These are phyloP conservation scores for Phainopepla nitens DNA, from an alignment of 2,113 vertebrate species.

Conservation along the genomic window DNA sequence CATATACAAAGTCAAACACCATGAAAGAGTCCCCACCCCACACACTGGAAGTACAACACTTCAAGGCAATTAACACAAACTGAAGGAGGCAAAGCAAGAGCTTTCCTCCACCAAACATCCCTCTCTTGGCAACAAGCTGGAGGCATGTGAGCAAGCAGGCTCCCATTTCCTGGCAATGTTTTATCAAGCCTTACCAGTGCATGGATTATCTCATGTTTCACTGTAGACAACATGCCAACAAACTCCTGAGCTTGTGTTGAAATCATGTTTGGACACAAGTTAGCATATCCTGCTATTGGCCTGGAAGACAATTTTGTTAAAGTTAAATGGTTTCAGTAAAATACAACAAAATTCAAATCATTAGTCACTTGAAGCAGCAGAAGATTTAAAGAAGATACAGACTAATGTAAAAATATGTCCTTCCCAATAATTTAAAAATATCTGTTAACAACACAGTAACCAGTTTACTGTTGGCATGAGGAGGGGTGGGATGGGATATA, in stretches of 20 bases:
- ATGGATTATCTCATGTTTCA: constrained; percentile 97
- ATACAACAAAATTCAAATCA: not conserved
- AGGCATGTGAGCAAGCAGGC: not conserved
- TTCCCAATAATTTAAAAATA: not conserved
- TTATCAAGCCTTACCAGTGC: constrained; percentile 81
- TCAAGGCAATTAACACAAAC: not conserved
- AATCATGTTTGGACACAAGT: constrained; percentile 96
- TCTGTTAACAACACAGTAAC: not conserved
- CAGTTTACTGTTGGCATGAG: not conserved
- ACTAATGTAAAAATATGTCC: not conserved
- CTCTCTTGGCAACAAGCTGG: not conserved
- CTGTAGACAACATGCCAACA: constrained; percentile 93
- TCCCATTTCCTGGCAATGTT: not conserved
- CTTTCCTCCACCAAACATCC: not conserved
- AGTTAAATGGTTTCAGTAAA: not conserved
- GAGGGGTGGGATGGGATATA: not conserved
- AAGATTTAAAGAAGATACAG: not conserved
- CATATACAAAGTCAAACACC: not conserved
- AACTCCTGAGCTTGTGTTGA: constrained; percentile 93
- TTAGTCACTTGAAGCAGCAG: not conserved
- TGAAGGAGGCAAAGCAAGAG: not conserved
- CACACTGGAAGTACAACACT: not conserved
- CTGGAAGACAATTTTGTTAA: constrained; percentile 67
- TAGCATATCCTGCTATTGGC: constrained; percentile 94
- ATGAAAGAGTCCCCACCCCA: not conserved